phyloP scores from a whole-genome alignment of 2,888 invertebrate genomes.

The Drosophila melanosoma region DNA sequence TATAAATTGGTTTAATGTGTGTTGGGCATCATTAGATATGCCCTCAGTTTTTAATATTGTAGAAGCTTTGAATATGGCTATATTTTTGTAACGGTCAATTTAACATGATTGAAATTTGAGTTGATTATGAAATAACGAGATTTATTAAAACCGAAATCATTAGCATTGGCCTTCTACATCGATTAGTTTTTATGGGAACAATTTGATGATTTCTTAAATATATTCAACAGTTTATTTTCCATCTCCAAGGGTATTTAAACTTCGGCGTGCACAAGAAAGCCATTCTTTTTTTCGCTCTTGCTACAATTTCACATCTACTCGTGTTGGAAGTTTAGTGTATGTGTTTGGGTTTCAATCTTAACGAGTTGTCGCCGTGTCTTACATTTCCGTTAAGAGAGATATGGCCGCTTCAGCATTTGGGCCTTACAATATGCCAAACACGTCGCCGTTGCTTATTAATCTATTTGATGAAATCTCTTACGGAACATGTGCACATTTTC shows the following conservation, averaged over 20 bases:
- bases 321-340: not conserved
- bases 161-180: not conserved
- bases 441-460: conserved; percentile 76
- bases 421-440: conserved; percentile 64
- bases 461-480: conserved; percentile 72
- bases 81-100: not conserved
- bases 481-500: conserved; percentile 59
- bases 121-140: not conserved
- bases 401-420: conserved; percentile 27
- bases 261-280: not conserved
- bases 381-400: conserved; percentile 66
- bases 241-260: not conserved
- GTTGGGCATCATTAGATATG: not conserved
- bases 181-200: not conserved
- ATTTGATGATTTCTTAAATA: not conserved
- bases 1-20: not conserved
- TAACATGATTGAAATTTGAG: too few relatives aligned
- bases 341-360: conserved; percentile 41
- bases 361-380: conserved; percentile 60
- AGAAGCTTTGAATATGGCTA: not conserved
- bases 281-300: conserved; percentile 36
- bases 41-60: not conserved
- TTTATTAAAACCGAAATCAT: not conserved
- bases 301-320: conserved; percentile 38
- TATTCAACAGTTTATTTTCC: not conserved